A percentile compares a stretch with the other conserved stretches of the same genome.
phyloP scores from a whole-genome alignment of 2,888 invertebrate species.

The Ennomos erosarius region DNA sequence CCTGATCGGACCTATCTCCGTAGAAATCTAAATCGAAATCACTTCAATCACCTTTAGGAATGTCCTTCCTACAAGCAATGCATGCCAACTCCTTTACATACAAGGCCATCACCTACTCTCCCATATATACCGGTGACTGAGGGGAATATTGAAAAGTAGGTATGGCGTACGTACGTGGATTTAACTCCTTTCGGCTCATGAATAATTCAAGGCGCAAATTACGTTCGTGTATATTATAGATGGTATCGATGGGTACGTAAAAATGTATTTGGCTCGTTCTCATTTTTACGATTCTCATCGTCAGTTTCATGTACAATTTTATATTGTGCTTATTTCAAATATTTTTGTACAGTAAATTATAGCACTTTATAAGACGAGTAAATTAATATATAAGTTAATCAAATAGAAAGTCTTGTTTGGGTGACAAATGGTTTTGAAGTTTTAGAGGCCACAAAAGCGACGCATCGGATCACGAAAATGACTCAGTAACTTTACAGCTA shows the following conservation, averaged over 20 bases:
- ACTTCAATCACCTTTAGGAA: conserved; percentile 27
- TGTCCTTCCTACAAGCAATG: conserved; percentile 35
- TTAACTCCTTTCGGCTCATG: conserved; percentile 51
- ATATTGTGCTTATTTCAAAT: too few relatives aligned
- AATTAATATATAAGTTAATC: too few relatives aligned
- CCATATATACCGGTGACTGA: conserved; percentile 45
- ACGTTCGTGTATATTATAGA: conserved; percentile 42
- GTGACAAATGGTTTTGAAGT: too few relatives aligned
- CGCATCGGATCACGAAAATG: too few relatives aligned
- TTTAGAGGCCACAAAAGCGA: too few relatives aligned
- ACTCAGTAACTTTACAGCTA: too few relatives aligned
- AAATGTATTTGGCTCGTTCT: too few relatives aligned
- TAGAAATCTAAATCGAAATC: conserved; percentile 25
- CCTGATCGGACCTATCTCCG: not conserved
- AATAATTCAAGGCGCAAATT: conserved; percentile 54
- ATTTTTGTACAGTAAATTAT: too few relatives aligned
- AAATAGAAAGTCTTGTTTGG: too few relatives aligned
- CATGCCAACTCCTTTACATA: conserved; percentile 40
- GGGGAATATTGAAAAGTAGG: conserved; percentile 50
- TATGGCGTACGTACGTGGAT: conserved; percentile 46
- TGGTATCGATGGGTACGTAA: conserved; percentile 32
- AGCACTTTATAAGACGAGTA: too few relatives aligned
- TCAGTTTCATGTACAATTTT: too few relatives aligned
- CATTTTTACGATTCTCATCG: too few relatives aligned
- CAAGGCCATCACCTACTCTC: conserved; percentile 56